Conservation (phyloP, 2,113 vertebrate genomes). For the Xenopus borealis region DNA sequence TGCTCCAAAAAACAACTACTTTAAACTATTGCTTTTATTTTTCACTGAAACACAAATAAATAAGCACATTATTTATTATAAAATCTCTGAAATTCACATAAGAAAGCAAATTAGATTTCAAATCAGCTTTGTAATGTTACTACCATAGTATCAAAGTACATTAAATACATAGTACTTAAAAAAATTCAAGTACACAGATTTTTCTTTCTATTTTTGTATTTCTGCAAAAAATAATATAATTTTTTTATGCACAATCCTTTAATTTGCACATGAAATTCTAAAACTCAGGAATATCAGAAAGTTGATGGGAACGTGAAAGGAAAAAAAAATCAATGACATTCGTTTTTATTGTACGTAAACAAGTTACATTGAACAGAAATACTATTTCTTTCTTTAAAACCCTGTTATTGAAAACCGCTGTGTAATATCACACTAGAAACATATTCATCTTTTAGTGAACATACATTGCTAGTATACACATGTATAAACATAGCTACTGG, state of each 20-base stretch:
- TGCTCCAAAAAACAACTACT: slow-evolving; percentile 48
- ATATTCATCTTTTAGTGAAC: slow-evolving; percentile 71
- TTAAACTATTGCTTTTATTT: slow-evolving; percentile 85
- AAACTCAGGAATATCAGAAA: slow-evolving; percentile 72
- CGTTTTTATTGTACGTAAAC: slow-evolving; percentile 69
- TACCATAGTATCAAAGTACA: slow-evolving; percentile 81
- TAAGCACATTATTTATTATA: slow-evolving; percentile 76
- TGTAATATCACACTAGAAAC: slow-evolving; percentile 72
- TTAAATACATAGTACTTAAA: slow-evolving; percentile 78
- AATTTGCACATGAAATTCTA: slow-evolving; percentile 67
- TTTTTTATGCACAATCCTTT: slow-evolving; percentile 70
- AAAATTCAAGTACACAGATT: slow-evolving; percentile 79
- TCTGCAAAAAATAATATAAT: slow-evolving; percentile 64
- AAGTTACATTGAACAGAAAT: slow-evolving; percentile 66
- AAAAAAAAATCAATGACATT: slow-evolving; percentile 66
- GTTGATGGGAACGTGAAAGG: slow-evolving; percentile 66
- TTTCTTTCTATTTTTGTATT: slow-evolving; percentile 69
- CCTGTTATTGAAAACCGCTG: slow-evolving; percentile 75
- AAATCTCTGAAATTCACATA: slow-evolving; percentile 78
- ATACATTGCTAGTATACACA: slow-evolving; percentile 75
- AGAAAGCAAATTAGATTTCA: slow-evolving; percentile 69
- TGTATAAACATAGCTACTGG: slow-evolving; percentile 43
- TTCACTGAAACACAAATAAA: slow-evolving; percentile 79
- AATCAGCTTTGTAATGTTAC: slow-evolving; percentile 76
- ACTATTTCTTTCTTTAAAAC: slow-evolving; percentile 67